Conservation (phyloP, 1,140 invertebrate genomes). For the Pseudomyrmex sp. region DNA sequence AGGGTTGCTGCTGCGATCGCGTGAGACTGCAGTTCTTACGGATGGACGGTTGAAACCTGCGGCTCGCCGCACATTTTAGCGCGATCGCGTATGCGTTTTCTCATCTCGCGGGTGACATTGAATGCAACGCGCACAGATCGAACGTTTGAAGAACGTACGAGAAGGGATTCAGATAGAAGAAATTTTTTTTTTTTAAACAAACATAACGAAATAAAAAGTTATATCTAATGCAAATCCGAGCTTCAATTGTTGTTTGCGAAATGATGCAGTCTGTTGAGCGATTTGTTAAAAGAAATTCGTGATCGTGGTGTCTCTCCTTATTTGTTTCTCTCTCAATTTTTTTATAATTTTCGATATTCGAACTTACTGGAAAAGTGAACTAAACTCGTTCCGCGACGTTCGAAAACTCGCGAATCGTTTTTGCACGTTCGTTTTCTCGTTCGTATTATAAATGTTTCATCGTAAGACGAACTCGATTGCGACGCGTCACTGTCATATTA, state of each 20-base stretch:
- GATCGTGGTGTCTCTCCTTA: neutral
- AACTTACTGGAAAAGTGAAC: no score
- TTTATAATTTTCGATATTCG: neutral
- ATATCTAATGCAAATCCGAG: no score
- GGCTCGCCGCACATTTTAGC: neutral
- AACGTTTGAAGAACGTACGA: no score
- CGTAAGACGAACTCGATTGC: constrained; percentile 27
- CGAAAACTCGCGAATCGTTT: neutral
- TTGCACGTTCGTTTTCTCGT: neutral
- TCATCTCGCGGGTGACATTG: neutral
- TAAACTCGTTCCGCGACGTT: neutral
- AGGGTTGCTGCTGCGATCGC: constrained; percentile 13
- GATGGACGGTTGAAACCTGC: constrained; percentile 31
- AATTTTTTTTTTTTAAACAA: no score
- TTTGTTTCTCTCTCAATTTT: neutral
- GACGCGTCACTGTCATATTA: constrained; percentile 14
- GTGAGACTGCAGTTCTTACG: constrained; percentile 22
- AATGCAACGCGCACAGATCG: neutral
- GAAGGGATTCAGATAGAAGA: no score
- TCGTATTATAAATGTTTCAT: neutral
- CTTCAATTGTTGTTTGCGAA: no score
- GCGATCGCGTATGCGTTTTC: neutral
- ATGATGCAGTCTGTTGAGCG: no score
- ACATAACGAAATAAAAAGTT: no score
- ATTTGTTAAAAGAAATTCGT: no score